Evolutionary conservation across 2,797 vertebrate species (phyloP), one percentile per base, ranked within the genome.

Genomic region (Sebastes minor): DNA sequence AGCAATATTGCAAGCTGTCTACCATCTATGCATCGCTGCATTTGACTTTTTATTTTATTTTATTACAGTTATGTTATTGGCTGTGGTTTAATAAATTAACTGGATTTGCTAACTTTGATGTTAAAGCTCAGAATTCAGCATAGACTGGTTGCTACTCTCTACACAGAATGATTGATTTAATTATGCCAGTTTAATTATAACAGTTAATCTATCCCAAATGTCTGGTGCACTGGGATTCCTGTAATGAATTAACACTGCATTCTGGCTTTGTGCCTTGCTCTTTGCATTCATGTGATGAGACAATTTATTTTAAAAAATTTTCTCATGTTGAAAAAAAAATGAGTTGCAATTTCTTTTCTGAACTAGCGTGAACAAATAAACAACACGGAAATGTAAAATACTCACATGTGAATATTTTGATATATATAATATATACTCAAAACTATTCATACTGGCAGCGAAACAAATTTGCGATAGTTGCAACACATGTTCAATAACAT

Each of bases 1-100:
- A 57, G 76, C 81, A 75, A 76, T 89, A 86, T 81, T 77, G 33
- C 61, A 46, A 65, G 78, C 81, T 84, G 84, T 78, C 90, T 49
- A 20, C 66, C 23, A 57, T 68, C 38, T 69, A 56, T 81, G 80
- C 85, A 76, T 83, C 78, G 71, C 63, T 74, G 79, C 74, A 74
- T 59, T 30, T 8, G 53, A 80, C 71, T 55, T 74, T 83, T 64
- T 59, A 57, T 76, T 71, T 61, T 7, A 65, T 72, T 79, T 71
- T 68, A 65, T 22, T 16, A 8, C 49, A 64, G 28, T 53, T 55
- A 66, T 27, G 20, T 63, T 73, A 71, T 28, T 79, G 70, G 77
- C 72, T 73, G 35, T 33, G 69, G 5, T 63, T 67, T 71, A 70
- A 68, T 66, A 69, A 82, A 70, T 32, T 20, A 57, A 60, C 22